phyloP scores from a whole-genome alignment of 2,113 vertebrate species.

The Scytalopus superciliaris region DNA sequence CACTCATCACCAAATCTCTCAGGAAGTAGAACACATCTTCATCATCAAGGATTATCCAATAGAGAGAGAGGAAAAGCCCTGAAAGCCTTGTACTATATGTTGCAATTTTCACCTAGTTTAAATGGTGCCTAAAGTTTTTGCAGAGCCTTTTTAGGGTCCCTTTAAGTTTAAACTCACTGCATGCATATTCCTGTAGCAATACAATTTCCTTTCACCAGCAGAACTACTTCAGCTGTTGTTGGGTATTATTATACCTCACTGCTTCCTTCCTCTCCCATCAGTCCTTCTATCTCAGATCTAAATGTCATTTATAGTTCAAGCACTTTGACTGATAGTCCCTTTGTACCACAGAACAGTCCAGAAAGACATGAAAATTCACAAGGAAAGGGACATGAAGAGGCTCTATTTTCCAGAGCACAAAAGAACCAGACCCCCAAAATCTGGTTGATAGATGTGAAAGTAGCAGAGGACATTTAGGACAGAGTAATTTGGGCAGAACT shows the following conservation, averaged over 20 bases:
- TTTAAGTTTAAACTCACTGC: neutral
- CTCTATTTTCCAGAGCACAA: neutral
- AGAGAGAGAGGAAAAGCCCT: neutral
- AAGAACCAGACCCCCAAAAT: neutral
- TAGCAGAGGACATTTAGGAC: neutral
- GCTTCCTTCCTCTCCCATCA: slow-evolving; percentile 32
- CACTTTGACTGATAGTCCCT: neutral
- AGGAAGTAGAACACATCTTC: neutral
- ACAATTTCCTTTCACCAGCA: neutral
- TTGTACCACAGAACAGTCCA: neutral
- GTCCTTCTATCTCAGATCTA: neutral
- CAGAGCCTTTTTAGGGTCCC: neutral
- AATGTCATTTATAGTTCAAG: neutral
- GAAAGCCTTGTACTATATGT: neutral
- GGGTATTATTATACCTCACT: slow-evolving; percentile 16
- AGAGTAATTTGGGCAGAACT: neutral
- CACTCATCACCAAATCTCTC: neutral
- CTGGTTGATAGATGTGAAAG: neutral
- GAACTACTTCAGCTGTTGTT: slow-evolving; percentile 34
- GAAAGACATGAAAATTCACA: neutral
- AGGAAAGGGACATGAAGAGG: neutral
- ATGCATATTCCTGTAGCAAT: neutral
- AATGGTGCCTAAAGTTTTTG: neutral
- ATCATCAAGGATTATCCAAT: neutral
- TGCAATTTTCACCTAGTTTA: neutral